These are phyloP conservation scores for Cerastis rubricosa DNA, from an alignment of 2,888 invertebrate genomes.

Conservation along the genomic window DNA sequence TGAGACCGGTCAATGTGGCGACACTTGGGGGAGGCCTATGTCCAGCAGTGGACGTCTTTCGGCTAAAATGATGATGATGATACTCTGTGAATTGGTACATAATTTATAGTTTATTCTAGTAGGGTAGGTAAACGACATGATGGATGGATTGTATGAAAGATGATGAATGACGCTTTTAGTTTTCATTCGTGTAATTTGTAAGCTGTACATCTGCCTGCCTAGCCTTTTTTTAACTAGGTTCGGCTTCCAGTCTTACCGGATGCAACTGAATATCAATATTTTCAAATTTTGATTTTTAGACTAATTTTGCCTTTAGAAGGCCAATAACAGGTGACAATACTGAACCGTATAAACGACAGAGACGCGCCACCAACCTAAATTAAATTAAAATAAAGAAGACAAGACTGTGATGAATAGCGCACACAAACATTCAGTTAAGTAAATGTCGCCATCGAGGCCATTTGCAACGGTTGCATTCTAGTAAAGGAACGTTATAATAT, in stretches of 20 bases:
- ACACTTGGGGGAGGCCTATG: no score
- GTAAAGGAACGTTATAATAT: conserved; percentile 53
- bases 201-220: no score
- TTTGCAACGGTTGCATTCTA: conserved; percentile 68
- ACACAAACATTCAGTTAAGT: conserved; percentile 33
- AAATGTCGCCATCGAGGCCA: conserved; percentile 58
- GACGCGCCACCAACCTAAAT: background rate
- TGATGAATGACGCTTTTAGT: background rate
- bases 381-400: background rate
- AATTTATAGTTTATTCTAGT: background rate
- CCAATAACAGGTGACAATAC: no score
- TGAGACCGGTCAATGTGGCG: no score
- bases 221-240: no score
- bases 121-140: background rate
- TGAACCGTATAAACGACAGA: background rate
- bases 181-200: no score
- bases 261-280: no score
- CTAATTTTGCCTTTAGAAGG: no score
- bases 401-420: conserved; percentile 19
- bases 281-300: no score
- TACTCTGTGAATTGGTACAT: background rate
- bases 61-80: no score
- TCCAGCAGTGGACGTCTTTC: no score
- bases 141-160: background rate
- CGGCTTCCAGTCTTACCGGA: no score